Base-by-base conservation (phyloP, 2,113 vertebrate species). In the Ariopsis seemanni region DNA sequence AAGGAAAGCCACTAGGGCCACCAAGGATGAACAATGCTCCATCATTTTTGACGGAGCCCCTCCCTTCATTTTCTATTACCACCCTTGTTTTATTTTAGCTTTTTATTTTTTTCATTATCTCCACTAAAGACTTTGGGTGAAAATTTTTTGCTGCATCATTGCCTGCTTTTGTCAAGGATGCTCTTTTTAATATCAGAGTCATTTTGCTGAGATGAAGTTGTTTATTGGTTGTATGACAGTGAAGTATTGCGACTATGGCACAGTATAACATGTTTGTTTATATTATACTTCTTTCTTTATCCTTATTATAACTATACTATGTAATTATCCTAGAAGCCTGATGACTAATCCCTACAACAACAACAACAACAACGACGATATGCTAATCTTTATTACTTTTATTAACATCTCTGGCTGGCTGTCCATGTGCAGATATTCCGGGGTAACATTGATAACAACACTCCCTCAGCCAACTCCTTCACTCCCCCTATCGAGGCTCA, bases 371-470 rank as follows among this genome's bases (percentile, higher is more conserved):
- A 72, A 22, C 85, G 71, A 7, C 30, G n/a, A 55, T 67, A 55
- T 5, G 17, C 2, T 57, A 57, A 55, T 65, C 4, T 67, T 86
- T 65, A 22, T 34, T 8, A 9, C 25, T 62, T 53, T 57, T 6
- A 48, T 30, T 81, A 42, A 75, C n/a, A 86, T 89, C 83, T 92
- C 83, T 91, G 86, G 60, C 92, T 94, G 80, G 86, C 67, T 91
- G 60, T 88, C 67, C 17, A 90, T 71, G 30, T 22, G 53, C 93
- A 99, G 98, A 96, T 99, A 86, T 99, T 99, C 91, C 96, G 93
- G 91, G 98, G 98, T 88, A 99, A 99, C 0, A 94, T 98, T 42
- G 98, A 99, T 91, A 99, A 99, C 94, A 99, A 97, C 87, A 97
- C 98, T 22, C 98, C 98, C 0, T 99, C 97, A 0, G 97, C 97